Base-by-base conservation (phyloP, 2,888 invertebrate species). In the Oeneis ivallda region DNA sequence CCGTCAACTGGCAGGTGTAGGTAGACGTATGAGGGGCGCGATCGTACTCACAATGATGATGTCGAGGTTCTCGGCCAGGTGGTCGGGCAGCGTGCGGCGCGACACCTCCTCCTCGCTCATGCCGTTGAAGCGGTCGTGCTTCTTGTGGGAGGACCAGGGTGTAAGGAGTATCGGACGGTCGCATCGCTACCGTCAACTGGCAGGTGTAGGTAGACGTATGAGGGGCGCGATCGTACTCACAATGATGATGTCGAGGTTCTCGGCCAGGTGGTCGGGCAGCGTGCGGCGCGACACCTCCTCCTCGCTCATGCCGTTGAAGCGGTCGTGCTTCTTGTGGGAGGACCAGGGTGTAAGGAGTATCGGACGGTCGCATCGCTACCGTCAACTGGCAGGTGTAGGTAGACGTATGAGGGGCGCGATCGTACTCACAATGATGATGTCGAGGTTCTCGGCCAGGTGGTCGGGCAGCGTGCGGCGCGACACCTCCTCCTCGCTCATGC, bases 81-180 rank as follows among this genome's bases (percentile, higher is more conserved):
- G 98, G 93, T 99, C 99, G 69, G 99, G 98, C 84, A 99, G 94
- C 74, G 97, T 96, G 79, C 98, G 94, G 80, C 97, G 96, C 68
- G 97, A 95, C 56, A 99, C 98, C 93, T 99, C 98, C 86, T 98
- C 98, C 90, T 98, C 98, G 70, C 97, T 96, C 96, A 98, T 96
- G 69, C 98, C 98, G 93, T 98, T 97, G 91, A 98, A 98, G 71
- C 98, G 95, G 92, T 98, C 98, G 89, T 97, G 97, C 87, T 97
- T 97, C 92, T 98, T 98, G 78, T 97, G 94, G n/a, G n/a, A n/a
- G n/a, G n/a, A n/a, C n/a, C n/a, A n/a, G n/a, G n/a, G n/a, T n/a
- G n/a, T n/a, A n/a, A n/a, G n/a, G n/a, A n/a, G n/a, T n/a, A n/a
- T n/a, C n/a, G n/a, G n/a, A n/a, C n/a, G n/a, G n/a, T n/a, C n/a